A percentile compares a stretch with the other conserved stretches of the same genome.
Evolutionary conservation across 1,140 invertebrate genomes (phyloP).

Genomic region (Lepidurus apus): DNA sequence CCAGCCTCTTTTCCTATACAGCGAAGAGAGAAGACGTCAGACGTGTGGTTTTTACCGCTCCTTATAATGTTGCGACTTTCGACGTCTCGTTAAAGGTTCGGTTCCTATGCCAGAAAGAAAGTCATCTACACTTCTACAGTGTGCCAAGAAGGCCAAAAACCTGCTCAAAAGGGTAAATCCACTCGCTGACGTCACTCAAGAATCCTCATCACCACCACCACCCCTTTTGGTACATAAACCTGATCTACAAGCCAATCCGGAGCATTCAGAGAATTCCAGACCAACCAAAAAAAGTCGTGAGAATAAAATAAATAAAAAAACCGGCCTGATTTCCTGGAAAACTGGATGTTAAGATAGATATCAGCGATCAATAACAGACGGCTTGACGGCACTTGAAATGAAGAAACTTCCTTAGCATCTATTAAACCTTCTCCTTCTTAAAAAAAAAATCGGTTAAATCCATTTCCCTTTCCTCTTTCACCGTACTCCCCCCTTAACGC

Average conservation of each 20-base stretch:
- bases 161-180: conserved; percentile 4
- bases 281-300: not conserved
- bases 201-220: not conserved
- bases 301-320: not conserved
- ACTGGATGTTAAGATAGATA: not conserved
- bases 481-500: not conserved
- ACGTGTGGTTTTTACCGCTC: not conserved
- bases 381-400: not conserved
- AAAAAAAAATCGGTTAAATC: not conserved
- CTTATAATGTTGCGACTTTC: not conserved
- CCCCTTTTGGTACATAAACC: not conserved
- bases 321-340: not conserved
- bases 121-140: not conserved
- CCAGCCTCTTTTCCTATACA: not conserved
- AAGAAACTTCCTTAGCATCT: not conserved
- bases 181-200: not conserved
- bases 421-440: not conserved
- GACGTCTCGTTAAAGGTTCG: conserved; percentile 13
- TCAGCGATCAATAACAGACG: not conserved
- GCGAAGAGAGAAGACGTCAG: not conserved
- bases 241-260: not conserved
- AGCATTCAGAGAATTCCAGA: too few relatives aligned
- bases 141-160: not conserved
- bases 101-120: not conserved
- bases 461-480: not conserved